Conservation (phyloP, 2,113 vertebrate species). For the Lethenteron camtschaticum region DNA sequence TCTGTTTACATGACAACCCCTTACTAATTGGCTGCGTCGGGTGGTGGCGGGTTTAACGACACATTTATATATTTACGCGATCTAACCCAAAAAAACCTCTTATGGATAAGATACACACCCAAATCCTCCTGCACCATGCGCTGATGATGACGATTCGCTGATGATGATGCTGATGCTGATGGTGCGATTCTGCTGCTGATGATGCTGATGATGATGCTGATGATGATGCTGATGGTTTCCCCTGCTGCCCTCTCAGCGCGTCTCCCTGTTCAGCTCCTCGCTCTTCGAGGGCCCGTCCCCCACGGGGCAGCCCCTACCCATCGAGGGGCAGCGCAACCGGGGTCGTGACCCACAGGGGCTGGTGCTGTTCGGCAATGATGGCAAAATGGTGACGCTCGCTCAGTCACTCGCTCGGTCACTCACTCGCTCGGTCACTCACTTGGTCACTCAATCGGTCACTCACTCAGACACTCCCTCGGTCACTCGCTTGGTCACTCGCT, state of each 20-base stretch:
- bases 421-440: not conserved
- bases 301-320: constrained; percentile 25
- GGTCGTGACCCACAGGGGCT: constrained; percentile 35
- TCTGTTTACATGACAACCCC: no score
- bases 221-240: constrained; percentile 1
- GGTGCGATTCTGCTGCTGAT: no score
- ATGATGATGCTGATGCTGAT: no score
- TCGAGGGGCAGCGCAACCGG: constrained; percentile 24
- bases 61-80: no score
- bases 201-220: no score
- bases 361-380: constrained; percentile 43
- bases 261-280: constrained; percentile 44
- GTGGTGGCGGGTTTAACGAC: no score
- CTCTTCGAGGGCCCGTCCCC: constrained; percentile 19
- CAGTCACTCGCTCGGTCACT: not conserved
- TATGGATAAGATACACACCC: no score
- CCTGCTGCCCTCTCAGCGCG: constrained; percentile 20
- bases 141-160: no score
- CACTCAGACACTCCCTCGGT: not conserved
- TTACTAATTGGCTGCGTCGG: no score
- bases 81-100: no score
- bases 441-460: not conserved
- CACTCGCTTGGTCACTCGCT: not conserved
- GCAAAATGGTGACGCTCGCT: constrained; percentile 21
- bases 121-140: no score